Conservation (phyloP, 1,140 invertebrate genomes). For the Bombus sibiricus region DNA sequence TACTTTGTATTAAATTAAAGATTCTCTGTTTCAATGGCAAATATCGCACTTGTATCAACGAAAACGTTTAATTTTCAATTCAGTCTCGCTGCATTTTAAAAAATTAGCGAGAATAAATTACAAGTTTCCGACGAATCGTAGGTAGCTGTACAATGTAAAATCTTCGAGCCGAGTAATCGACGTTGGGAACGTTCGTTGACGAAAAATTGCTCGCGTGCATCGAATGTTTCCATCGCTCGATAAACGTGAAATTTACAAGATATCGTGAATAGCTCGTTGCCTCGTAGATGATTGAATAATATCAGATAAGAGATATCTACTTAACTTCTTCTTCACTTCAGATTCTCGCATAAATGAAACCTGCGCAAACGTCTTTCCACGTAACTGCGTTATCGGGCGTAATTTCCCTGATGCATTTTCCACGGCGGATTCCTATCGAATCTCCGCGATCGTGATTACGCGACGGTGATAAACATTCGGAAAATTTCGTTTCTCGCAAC, state of each 20-base stretch:
- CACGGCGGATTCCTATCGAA: neutral
- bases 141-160: neutral
- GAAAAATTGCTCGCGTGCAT: neutral
- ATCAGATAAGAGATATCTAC: constrained; percentile 40
- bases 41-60: too few species aligned
- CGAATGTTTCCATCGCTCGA: neutral
- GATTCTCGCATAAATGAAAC: constrained; percentile 22
- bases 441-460: neutral
- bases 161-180: too few species aligned
- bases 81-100: too few species aligned
- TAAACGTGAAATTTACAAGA: neutral
- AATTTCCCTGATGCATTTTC: neutral
- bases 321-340: neutral
- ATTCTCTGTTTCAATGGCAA: too few species aligned
- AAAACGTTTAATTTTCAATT: too few species aligned
- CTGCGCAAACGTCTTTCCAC: neutral
- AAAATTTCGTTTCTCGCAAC: neutral
- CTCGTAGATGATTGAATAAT: constrained; percentile 34
- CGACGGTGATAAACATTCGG: neutral
- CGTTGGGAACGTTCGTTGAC: neutral
- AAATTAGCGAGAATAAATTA: too few species aligned
- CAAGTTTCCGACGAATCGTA: neutral
- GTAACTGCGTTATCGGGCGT: neutral
- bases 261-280: neutral
- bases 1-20: too few species aligned